These are phyloP conservation scores for Festucalex cinctus DNA, from an alignment of 2,113 vertebrate species.

Conservation along the genomic window DNA sequence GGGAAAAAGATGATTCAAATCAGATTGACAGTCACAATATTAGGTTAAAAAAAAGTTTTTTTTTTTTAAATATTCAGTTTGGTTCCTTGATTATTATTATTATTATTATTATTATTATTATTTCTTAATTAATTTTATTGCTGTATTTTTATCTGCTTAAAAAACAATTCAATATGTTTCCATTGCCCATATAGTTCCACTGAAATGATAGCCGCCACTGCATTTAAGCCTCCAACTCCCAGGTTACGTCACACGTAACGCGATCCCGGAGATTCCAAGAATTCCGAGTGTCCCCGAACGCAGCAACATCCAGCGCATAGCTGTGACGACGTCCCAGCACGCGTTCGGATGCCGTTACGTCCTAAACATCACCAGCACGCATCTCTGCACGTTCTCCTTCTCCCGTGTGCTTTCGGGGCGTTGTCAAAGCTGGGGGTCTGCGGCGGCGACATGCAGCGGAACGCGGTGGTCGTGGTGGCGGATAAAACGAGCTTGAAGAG, in stretches of 20 bases:
- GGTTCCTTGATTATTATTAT: no score
- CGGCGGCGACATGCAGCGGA: slow-evolving; percentile 60
- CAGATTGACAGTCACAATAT: no score
- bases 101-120: no score
- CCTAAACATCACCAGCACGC: background rate
- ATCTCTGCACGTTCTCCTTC: background rate
- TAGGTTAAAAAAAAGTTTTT: no score
- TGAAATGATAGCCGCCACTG: no score
- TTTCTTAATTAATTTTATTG: no score
- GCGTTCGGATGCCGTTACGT: slow-evolving; percentile 45
- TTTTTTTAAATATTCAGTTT: no score
- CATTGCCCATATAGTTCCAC: no score
- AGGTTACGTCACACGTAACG: background rate
- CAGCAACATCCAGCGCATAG: slow-evolving; percentile 33
- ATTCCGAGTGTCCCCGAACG: slow-evolving; percentile 39
- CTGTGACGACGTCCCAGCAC: slow-evolving; percentile 43
- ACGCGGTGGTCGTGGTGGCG: slow-evolving; percentile 65
- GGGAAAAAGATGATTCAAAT: no score
- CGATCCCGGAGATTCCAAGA: background rate
- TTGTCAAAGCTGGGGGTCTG: slow-evolving; percentile 11
- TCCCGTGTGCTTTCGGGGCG: background rate
- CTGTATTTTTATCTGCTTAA: no score
- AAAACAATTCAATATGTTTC: no score
- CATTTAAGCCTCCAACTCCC: background rate
- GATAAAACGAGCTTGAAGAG: slow-evolving; percentile 66